These are phyloP conservation scores for Trissolcus japonicus DNA, from an alignment of 2,888 invertebrate species.

Conservation along the genomic window DNA sequence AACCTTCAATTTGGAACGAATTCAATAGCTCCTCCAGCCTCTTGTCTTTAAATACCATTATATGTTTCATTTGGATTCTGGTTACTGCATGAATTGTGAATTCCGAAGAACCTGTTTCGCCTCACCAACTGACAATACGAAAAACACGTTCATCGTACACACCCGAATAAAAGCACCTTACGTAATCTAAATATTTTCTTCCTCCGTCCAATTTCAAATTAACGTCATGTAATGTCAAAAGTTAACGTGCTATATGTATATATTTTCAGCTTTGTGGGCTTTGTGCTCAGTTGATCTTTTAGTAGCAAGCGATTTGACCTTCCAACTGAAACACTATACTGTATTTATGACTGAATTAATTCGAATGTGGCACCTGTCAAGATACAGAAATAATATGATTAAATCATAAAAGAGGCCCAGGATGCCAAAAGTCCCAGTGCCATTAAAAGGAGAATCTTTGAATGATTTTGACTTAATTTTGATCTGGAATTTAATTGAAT, in stretches of 20 bases:
- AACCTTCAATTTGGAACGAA: conserved; percentile 70
- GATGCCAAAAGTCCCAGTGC: no score
- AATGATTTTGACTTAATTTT: no score
- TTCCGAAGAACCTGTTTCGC: conserved; percentile 71
- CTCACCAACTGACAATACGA: conserved; percentile 56
- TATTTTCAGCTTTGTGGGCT: conserved; percentile 2
- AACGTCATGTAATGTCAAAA: conserved; percentile 16
- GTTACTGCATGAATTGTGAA: conserved; percentile 72
- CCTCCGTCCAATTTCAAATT: conserved; percentile 34
- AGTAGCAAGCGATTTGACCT: no score
- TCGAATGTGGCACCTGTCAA: no score
- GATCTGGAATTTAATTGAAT: not conserved
- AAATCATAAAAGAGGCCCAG: not conserved
- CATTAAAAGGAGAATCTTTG: no score
- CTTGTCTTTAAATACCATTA: conserved; percentile 72
- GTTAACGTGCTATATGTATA: no score
- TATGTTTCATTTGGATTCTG: conserved; percentile 72
- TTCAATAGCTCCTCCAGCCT: conserved; percentile 59
- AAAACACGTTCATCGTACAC: conserved; percentile 55
- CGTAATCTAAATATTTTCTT: conserved; percentile 48
- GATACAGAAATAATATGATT: no score
- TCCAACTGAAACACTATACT: no score
- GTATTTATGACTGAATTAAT: no score
- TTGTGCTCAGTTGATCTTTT: not conserved
- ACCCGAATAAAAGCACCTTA: conserved; percentile 44